A percentile compares a stretch with the other conserved stretches of the same genome.
Evolutionary conservation across 2,797 vertebrate genomes (phyloP).

Genomic region (Chaetodon trifasciatus): DNA sequence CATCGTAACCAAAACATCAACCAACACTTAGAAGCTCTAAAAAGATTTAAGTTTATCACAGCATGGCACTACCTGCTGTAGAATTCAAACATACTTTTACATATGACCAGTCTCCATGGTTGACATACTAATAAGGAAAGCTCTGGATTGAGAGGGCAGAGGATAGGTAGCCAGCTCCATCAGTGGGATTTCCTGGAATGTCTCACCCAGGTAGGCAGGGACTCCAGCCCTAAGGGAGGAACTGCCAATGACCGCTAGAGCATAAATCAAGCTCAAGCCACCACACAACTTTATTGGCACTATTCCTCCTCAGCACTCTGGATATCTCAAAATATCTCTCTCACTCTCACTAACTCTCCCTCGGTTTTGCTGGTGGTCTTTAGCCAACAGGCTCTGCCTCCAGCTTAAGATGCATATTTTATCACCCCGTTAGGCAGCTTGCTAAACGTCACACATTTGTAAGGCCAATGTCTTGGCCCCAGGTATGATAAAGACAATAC

Average conservation of each 20-base stretch:
- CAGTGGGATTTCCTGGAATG: not conserved
- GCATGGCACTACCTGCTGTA: not conserved
- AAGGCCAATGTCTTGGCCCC: not conserved
- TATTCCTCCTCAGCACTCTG: not conserved
- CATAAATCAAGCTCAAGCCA: not conserved
- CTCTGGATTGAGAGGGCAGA: not conserved
- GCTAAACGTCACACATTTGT: slow-evolving; percentile 16
- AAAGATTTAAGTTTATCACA: not conserved
- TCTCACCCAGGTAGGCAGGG: not conserved
- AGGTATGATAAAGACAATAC: not conserved
- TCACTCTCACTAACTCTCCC: not conserved
- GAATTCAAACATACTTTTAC: slow-evolving; percentile 2
- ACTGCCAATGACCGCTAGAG: not conserved
- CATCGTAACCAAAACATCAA: not conserved
- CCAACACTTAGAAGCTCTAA: not conserved
- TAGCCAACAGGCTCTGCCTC: not conserved
- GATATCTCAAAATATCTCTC: not conserved
- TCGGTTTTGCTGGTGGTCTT: slow-evolving; percentile 13
- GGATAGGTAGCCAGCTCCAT: not conserved
- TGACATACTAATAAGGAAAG: slow-evolving; percentile 3
- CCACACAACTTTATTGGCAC: slow-evolving; percentile 1
- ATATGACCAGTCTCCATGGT: not conserved
- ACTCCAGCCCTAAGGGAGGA: slow-evolving; percentile 4
- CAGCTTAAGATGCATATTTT: slow-evolving; percentile 14
- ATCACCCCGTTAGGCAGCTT: not conserved